These are phyloP conservation scores for Caenorhabditis macrosperma DNA, from an alignment of 2,888 invertebrate species.

Conservation along the genomic window DNA sequence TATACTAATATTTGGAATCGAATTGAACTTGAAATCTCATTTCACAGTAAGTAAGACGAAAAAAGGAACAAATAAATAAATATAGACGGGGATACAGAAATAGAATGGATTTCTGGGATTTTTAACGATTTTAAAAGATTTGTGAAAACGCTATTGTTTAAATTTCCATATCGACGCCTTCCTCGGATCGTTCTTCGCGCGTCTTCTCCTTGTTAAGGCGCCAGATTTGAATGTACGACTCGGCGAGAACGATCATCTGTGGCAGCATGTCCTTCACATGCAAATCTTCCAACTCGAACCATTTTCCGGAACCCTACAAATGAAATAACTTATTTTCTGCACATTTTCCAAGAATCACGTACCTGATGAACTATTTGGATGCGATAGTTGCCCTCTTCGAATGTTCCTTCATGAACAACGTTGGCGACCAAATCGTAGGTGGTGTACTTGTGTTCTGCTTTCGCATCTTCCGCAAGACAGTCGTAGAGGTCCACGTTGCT, in stretches of 20 bases:
- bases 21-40: neutral
- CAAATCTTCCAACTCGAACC: constrained; percentile 94
- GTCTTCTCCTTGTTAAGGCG: constrained; percentile 77
- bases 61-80: neutral
- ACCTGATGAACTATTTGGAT: constrained; percentile 89
- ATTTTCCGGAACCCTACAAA: constrained; percentile 87
- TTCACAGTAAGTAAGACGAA: neutral
- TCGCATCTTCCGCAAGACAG: constrained; percentile 88
- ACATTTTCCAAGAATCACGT: too few relatives aligned
- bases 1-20: neutral
- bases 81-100: neutral
- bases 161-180: constrained; percentile 49
- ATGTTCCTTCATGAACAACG: constrained; percentile 98
- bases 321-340: neutral
- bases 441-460: constrained; percentile 86
- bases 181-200: constrained; percentile 75
- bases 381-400: constrained; percentile 93
- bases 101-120: neutral
- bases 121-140: neutral
- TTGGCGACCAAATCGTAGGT: constrained; percentile 98
- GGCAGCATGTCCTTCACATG: constrained; percentile 98
- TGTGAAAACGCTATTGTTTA: neutral
- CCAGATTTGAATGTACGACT: constrained; percentile 89
- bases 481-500: constrained; percentile 98
- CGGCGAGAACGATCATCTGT: constrained; percentile 99